Evolutionary conservation across 2,888 invertebrate genomes (phyloP).

Genomic region (Elaeidobius kamerunicus): DNA sequence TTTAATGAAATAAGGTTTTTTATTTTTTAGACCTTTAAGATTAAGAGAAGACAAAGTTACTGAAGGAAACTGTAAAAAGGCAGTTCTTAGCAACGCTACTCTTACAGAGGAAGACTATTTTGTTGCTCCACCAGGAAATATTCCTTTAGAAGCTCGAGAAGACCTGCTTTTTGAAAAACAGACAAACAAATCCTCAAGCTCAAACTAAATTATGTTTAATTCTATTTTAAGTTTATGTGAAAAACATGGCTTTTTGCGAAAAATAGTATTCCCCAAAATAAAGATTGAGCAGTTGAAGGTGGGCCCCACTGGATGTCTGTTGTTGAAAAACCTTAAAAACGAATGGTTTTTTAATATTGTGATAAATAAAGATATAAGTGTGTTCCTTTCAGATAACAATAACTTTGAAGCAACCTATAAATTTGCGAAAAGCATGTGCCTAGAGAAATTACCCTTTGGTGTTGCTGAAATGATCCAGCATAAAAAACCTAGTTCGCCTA

Average conservation of each 20-base stretch:
- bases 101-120: constrained; percentile 85
- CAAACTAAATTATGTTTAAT: constrained; percentile 21
- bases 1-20: neutral
- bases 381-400: constrained; percentile 47
- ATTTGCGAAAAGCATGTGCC: constrained; percentile 45
- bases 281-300: constrained; percentile 35
- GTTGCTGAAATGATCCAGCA: constrained; percentile 45
- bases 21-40: constrained; percentile 58
- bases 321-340: constrained; percentile 54
- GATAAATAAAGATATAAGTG: constrained; percentile 51
- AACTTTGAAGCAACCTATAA: constrained; percentile 42
- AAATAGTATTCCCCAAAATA: constrained; percentile 23
- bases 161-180: constrained; percentile 44
- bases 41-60: constrained; percentile 68
- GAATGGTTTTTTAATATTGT: constrained; percentile 56
- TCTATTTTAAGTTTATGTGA: constrained; percentile 32
- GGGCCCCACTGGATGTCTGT: constrained; percentile 53
- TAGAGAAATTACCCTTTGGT: constrained; percentile 50
- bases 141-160: constrained; percentile 59
- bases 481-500: constrained; percentile 17
- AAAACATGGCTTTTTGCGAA: constrained; percentile 35
- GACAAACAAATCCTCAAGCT: constrained; percentile 3
- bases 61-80: constrained; percentile 65
- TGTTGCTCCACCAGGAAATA: constrained; percentile 85
- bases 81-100: constrained; percentile 71